Percentiles rank a stretch among this genome's conserved stretches.
Conservation (phyloP, 1,140 invertebrate genomes). For the Achatina immaculata region DNA sequence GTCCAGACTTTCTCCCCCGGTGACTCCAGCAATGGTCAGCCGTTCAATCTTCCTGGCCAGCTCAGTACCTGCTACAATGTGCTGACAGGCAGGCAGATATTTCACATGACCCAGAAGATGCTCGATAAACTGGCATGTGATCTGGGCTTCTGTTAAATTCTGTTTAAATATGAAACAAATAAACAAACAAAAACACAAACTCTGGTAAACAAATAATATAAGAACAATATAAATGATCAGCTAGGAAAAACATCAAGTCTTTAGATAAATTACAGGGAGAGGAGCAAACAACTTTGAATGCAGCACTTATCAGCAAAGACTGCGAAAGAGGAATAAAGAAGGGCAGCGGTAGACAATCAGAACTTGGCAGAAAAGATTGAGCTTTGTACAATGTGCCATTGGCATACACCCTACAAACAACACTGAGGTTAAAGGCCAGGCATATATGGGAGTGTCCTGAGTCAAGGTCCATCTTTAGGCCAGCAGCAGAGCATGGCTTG, state of each 20-base stretch:
- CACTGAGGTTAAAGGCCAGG: too few relatives aligned
- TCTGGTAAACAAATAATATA: neutral
- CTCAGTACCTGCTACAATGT: neutral
- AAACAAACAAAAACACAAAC: neutral
- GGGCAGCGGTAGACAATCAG: too few relatives aligned
- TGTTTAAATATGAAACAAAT: neutral
- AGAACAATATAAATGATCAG: neutral
- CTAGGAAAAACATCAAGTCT: neutral
- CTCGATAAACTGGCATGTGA: slow-evolving; percentile 27
- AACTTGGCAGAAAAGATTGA: too few relatives aligned
- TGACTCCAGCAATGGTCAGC: neutral
- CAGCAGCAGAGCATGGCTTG: too few relatives aligned
- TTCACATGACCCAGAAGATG: slow-evolving; percentile 5
- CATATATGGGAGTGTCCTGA: too few relatives aligned
- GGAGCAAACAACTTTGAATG: too few relatives aligned
- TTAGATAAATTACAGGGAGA: too few relatives aligned
- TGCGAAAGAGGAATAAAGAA: too few relatives aligned
- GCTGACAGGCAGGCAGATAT: slow-evolving; percentile 5
- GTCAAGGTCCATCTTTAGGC: too few relatives aligned
- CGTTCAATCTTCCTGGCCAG: neutral
- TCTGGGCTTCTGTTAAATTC: neutral
- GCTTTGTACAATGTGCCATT: too few relatives aligned
- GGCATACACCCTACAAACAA: too few relatives aligned
- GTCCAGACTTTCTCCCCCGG: neutral
- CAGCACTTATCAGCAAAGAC: too few relatives aligned